Percentiles rank a stretch among this genome's conserved stretches.
Evolutionary conservation across 2,888 invertebrate genomes (phyloP).

Genomic region (Hoplodrina ambigua): DNA sequence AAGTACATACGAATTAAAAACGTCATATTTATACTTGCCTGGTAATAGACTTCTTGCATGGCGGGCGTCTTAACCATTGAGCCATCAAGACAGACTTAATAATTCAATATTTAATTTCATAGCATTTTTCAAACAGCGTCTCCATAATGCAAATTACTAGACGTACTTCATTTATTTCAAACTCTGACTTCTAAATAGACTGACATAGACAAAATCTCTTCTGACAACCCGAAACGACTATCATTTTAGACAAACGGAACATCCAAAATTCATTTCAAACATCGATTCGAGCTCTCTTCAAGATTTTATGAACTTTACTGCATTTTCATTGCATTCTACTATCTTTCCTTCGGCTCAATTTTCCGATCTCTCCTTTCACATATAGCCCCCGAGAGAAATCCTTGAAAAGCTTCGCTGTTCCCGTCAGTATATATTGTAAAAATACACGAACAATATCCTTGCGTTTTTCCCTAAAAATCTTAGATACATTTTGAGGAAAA

Average conservation of each 20-base stretch:
- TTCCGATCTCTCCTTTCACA: slow-evolving; percentile 28
- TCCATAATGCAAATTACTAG: not conserved
- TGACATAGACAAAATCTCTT: too few species aligned
- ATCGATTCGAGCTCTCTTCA: slow-evolving; percentile 6
- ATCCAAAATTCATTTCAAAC: not conserved
- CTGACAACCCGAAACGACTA: not conserved
- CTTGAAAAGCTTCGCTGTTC: slow-evolving; percentile 33
- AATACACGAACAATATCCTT: slow-evolving; percentile 16
- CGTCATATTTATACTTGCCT: too few species aligned
- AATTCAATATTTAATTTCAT: too few species aligned
- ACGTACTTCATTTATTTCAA: not conserved
- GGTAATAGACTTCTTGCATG: too few species aligned
- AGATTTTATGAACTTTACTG: slow-evolving; percentile 27
- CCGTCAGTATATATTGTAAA: slow-evolving; percentile 23
- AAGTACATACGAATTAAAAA: too few species aligned
- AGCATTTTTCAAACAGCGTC: not conserved
- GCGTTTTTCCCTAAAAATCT: slow-evolving; percentile 25
- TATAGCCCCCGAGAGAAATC: slow-evolving; percentile 48
- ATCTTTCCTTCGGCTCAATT: slow-evolving; percentile 26
- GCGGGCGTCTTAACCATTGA: too few species aligned
- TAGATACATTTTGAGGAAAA: slow-evolving; percentile 45
- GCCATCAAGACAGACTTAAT: too few species aligned
- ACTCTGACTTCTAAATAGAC: too few species aligned
- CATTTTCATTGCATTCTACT: slow-evolving; percentile 28
- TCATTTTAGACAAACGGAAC: not conserved